Evolutionary conservation across 2,888 invertebrate genomes (phyloP).

Genomic region (Liopterus haemorrhoidalis): DNA sequence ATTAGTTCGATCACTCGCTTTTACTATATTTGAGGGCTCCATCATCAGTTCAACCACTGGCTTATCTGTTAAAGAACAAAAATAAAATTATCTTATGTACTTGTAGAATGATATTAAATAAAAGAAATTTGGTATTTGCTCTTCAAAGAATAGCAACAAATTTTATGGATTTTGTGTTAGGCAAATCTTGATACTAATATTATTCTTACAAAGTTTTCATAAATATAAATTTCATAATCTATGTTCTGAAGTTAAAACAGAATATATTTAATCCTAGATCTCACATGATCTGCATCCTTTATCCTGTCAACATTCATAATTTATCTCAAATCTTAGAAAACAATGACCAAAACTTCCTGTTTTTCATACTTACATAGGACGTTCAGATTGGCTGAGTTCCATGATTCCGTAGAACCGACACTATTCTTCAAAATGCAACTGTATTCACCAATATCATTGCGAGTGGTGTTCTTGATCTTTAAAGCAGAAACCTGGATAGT

Average conservation of each 20-base stretch:
- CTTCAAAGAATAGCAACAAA: neutral
- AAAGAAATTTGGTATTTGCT: too few species aligned
- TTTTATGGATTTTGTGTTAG: constrained; percentile 3
- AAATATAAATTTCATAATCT: constrained; percentile 2
- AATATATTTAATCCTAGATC: too few species aligned
- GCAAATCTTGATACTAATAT: neutral
- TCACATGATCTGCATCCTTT: too few species aligned
- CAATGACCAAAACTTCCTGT: too few species aligned
- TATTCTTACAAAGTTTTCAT: neutral
- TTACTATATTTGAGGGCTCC: constrained; percentile 69
- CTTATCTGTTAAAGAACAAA: constrained; percentile 55
- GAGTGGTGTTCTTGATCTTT: constrained; percentile 67
- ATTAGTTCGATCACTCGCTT: constrained; percentile 71
- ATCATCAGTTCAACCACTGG: constrained; percentile 72
- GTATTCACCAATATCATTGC: constrained; percentile 79
- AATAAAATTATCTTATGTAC: neutral
- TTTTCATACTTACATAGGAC: constrained; percentile 75
- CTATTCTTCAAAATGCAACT: constrained; percentile 74
- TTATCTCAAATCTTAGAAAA: too few species aligned
- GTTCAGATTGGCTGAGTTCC: constrained; percentile 68
- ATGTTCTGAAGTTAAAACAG: too few species aligned
- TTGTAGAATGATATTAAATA: neutral
- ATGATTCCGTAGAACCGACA: constrained; percentile 69
- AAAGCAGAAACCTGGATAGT: constrained; percentile 69
- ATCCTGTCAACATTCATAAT: too few species aligned